These are phyloP conservation scores for Dendrocopos noguchii DNA, from an alignment of 2,113 vertebrate species.

Conservation along the genomic window DNA sequence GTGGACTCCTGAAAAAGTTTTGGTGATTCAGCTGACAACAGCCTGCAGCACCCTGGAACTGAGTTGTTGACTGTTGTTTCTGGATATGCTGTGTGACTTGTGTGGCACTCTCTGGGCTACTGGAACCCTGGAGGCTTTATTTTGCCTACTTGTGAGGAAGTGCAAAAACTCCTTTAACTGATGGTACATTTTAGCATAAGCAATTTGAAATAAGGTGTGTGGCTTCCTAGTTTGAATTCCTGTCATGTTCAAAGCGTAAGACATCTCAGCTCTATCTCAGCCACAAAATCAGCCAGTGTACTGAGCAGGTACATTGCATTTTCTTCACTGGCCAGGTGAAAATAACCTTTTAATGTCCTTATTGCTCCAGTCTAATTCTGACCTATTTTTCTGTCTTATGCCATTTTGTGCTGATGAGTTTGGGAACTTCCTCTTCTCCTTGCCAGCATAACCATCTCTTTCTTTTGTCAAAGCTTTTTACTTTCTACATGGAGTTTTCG, in stretches of 20 bases:
- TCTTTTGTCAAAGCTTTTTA: background rate
- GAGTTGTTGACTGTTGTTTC: background rate
- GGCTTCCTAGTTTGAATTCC: background rate
- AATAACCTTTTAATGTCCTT: background rate
- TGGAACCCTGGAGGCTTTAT: background rate
- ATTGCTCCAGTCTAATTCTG: background rate
- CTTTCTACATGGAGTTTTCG: background rate
- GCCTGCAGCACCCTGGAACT: background rate
- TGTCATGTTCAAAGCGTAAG: background rate
- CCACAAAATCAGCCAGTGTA: background rate
- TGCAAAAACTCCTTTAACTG: background rate
- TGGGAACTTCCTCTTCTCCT: conserved; percentile 10
- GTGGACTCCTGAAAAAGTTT: background rate
- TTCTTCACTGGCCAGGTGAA: background rate
- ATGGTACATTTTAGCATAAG: background rate
- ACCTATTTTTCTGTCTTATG: background rate
- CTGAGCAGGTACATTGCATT: background rate
- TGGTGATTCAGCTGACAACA: background rate
- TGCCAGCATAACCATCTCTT: background rate
- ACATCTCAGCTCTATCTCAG: background rate
- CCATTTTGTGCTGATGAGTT: conserved; percentile 18
- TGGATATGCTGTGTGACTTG: background rate
- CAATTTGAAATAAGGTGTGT: background rate
- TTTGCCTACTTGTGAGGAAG: background rate
- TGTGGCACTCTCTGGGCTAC: background rate